Conservation (phyloP, 2,113 vertebrate genomes). For the Pygoscelis adeliae region DNA sequence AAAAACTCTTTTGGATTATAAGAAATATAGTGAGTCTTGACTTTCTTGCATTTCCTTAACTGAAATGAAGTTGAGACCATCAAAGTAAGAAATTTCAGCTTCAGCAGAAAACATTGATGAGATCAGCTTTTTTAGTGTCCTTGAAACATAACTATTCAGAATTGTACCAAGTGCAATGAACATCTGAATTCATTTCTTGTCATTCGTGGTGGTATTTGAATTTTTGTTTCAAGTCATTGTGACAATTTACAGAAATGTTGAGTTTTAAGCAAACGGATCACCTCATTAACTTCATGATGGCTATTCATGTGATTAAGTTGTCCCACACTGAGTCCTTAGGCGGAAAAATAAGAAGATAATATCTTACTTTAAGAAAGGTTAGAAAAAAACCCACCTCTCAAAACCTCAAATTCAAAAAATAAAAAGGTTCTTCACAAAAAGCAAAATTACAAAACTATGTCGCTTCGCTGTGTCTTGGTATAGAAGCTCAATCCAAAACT, state of each 20-base stretch:
- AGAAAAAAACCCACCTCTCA: accelerated
- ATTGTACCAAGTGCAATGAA: background rate
- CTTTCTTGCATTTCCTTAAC: background rate
- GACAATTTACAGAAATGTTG: background rate
- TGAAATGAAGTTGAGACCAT: background rate
- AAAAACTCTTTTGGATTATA: background rate
- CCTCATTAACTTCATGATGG: background rate
- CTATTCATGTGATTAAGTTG: background rate
- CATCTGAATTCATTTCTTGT: background rate
- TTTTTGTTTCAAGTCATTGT: background rate
- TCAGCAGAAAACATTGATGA: background rate
- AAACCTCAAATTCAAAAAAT: background rate
- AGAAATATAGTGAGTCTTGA: background rate
- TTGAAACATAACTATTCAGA: background rate
- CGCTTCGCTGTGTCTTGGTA: background rate
- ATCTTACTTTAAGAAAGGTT: background rate
- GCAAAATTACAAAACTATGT: background rate
- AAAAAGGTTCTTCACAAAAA: background rate
- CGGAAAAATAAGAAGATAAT: background rate
- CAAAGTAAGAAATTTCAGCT: background rate
- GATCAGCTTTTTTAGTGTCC: background rate
- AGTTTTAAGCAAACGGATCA: background rate
- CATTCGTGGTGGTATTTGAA: background rate
- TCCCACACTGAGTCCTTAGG: background rate
- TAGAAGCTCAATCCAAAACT: background rate